Conservation (phyloP, 2,113 vertebrate species). For the Prionailurus bengalensis region DNA sequence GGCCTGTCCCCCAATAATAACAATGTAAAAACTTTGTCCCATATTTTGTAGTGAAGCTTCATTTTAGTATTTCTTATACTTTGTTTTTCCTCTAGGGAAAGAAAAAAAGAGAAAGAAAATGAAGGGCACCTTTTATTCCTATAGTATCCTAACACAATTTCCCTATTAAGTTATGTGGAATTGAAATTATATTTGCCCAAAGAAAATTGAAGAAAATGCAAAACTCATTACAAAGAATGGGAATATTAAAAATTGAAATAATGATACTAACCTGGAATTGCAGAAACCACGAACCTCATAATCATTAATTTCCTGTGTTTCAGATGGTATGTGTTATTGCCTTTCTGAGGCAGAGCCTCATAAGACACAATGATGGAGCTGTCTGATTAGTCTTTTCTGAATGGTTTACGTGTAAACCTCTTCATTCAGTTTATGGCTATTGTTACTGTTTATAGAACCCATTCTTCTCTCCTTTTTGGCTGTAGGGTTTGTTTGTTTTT, state of each 20-base stretch:
- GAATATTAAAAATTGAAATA: conserved; percentile 53
- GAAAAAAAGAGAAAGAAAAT: conserved; percentile 12
- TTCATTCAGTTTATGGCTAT: not conserved
- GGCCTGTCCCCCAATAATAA: not conserved
- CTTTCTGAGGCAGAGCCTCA: not conserved
- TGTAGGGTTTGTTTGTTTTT: not conserved
- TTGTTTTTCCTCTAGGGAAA: conserved; percentile 34
- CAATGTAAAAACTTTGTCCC: not conserved
- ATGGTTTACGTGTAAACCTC: not conserved
- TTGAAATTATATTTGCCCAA: conserved; percentile 44
- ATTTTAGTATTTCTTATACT: not conserved
- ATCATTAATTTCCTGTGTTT: not conserved
- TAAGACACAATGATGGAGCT: not conserved
- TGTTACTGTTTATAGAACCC: not conserved
- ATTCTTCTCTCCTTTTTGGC: not conserved
- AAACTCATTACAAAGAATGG: conserved; percentile 62
- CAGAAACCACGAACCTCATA: not conserved
- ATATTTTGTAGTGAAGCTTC: conserved; percentile 31
- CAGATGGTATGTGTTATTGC: not conserved
- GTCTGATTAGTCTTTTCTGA: not conserved
- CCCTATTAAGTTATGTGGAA: conserved; percentile 43
- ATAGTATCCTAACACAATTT: conserved; percentile 27
- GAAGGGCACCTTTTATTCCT: conserved; percentile 32
- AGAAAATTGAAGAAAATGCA: conserved; percentile 66
- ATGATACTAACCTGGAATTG: conserved; percentile 14